A percentile compares a stretch with the other conserved stretches of the same genome.
These are phyloP conservation scores for Ostrea edulis DNA, from an alignment of 1,140 invertebrate genomes.

Conservation along the genomic window DNA sequence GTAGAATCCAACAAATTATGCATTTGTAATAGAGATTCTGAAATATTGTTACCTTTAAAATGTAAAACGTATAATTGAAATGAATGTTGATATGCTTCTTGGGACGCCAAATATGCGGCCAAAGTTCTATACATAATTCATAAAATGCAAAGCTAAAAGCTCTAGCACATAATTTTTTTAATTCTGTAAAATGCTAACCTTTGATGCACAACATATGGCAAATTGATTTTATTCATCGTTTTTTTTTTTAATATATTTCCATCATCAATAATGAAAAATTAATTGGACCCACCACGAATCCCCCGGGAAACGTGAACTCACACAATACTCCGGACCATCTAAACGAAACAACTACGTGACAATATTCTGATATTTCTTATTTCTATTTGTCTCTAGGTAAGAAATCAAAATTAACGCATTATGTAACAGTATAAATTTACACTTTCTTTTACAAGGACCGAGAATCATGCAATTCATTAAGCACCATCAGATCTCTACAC, in stretches of 20 bases:
- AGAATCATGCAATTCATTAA: too few relatives aligned
- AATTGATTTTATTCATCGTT: background rate
- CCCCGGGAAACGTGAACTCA: background rate
- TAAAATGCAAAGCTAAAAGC: background rate
- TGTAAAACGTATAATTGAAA: background rate
- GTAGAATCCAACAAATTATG: background rate
- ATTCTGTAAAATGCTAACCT: background rate
- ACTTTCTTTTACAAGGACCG: too few relatives aligned
- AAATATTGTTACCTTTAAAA: background rate
- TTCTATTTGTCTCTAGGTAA: background rate
- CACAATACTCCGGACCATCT: background rate
- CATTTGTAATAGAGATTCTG: background rate
- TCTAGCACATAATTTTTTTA: background rate
- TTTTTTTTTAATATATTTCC: background rate
- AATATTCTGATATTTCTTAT: background rate
- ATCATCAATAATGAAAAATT: slow-evolving; percentile 36
- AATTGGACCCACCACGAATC: background rate
- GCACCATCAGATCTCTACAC: too few relatives aligned
- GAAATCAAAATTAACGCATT: background rate
- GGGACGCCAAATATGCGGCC: background rate
- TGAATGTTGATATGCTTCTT: background rate
- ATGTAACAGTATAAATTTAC: background rate
- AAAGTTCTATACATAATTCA: background rate
- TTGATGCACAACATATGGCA: background rate
- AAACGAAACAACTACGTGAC: background rate